Evolutionary conservation across 2,888 invertebrate genomes (phyloP), one percentile per base, ranked within the genome.

Genomic region (Drosophila siamana): DNA sequence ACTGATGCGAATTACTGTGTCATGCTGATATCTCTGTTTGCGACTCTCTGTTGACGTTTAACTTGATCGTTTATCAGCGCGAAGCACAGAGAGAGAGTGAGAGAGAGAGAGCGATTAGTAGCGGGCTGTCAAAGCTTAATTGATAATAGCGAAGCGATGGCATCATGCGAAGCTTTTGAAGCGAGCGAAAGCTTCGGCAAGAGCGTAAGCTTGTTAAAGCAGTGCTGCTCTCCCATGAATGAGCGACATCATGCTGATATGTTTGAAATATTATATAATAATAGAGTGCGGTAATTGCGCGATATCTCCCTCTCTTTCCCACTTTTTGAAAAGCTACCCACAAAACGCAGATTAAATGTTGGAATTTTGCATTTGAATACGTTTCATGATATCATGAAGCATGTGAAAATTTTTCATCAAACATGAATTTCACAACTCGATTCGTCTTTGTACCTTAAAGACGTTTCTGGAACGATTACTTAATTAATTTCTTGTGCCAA

Each of bases 311-410:
- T 26, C 26, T 26, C 5, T 26, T 26, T 26, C 6, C 7, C 26
- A 6, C 26, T 26, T 6, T 26, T 26, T 26, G 7, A 26, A 26
- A 6, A 26, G 26, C 26, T 26, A 6, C 1, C 26, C 2, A 5
- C 19, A 22, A 11, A 3, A 7, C 9, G 2, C 13, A 16, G n/a
- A n/a, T n/a, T n/a, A n/a, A n/a, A n/a, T n/a, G n/a, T n/a, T n/a
- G n/a, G n/a, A n/a, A n/a, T n/a, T n/a, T n/a, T n/a, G n/a, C n/a
- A n/a, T n/a, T n/a, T n/a, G n/a, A n/a, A n/a, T n/a, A n/a, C n/a
- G n/a, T n/a, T n/a, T n/a, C n/a, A n/a, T n/a, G 19, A 19, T 19
- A 19, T 80, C 75, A 65, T 81, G 54, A 69, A 68, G 51, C 63
- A 33, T 47, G 43, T 38, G 44, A 67, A 30, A 30, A 11, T 30